A percentile compares a stretch with the other conserved stretches of the same genome.
Conservation (phyloP, 2,888 invertebrate species). For the Patella ulyssiponensis region DNA sequence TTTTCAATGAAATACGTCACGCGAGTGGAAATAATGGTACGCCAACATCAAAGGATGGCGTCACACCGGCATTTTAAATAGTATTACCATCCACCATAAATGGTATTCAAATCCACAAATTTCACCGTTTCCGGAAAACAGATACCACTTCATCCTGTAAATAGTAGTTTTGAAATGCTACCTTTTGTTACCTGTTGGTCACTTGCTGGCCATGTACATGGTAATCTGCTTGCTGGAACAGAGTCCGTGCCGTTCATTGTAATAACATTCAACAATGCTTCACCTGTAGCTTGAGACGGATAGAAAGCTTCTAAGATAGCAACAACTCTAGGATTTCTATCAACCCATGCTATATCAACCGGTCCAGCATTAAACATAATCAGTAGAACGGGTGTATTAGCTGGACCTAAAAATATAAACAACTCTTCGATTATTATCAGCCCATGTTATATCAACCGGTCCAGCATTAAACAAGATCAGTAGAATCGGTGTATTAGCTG, state of each 20-base stretch:
- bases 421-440: slow-evolving; percentile 46
- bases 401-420: slow-evolving; percentile 11
- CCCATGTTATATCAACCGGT: slow-evolving; percentile 42
- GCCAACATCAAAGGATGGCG: no score
- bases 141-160: no score
- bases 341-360: slow-evolving; percentile 49
- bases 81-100: no score
- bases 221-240: slow-evolving; percentile 63
- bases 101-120: no score
- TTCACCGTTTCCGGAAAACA: no score
- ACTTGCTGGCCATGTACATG: slow-evolving; percentile 61
- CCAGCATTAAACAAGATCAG: slow-evolving; percentile 65
- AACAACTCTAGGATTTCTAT: slow-evolving; percentile 30
- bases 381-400: slow-evolving; percentile 47
- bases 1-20: no score
- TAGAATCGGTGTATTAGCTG: slow-evolving; percentile 37
- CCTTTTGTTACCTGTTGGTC: slow-evolving; percentile 5
- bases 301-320: slow-evolving; percentile 63
- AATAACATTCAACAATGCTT: slow-evolving; percentile 54
- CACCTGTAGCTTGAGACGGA: slow-evolving; percentile 65
- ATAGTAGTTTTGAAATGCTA: no score
- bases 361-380: slow-evolving; percentile 54
- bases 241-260: slow-evolving; percentile 38
- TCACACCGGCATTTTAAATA: no score
- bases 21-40: no score